Evolutionary conservation across 64 coral and sea anemone genomes (phyloP).

Genomic region (Trachythela sp.): DNA sequence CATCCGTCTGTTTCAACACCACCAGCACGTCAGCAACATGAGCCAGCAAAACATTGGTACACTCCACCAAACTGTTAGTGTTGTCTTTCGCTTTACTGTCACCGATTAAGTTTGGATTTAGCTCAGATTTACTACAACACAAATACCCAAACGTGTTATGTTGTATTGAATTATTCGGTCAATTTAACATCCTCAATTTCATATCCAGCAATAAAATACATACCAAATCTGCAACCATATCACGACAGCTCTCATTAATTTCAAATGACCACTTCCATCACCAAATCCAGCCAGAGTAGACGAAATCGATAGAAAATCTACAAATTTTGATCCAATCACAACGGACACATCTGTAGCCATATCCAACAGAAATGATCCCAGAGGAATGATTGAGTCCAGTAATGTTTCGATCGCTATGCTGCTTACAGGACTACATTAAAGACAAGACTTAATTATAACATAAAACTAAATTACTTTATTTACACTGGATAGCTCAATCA

Average conservation of each 20-base stretch:
- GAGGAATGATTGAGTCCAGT: constrained; percentile 54
- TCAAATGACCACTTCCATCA: constrained; percentile 72
- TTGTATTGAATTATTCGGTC: no score
- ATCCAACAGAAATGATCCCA: constrained; percentile 68
- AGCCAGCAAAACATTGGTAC: constrained; percentile 63
- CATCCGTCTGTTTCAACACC: constrained; percentile 74
- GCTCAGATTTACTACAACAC: constrained; percentile 54
- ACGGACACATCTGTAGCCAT: constrained; percentile 42
- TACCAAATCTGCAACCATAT: constrained; percentile 85
- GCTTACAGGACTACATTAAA: constrained; percentile 53
- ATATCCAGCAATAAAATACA: background rate
- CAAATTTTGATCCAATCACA: constrained; percentile 72
- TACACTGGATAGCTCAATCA: no score
- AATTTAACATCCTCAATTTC: no score
- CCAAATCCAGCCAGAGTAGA: constrained; percentile 73
- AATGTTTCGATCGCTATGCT: constrained; percentile 43
- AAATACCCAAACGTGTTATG: background rate
- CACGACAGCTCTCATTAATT: constrained; percentile 65
- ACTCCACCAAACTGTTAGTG: constrained; percentile 72
- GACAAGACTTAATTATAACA: no score
- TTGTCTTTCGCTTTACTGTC: constrained; percentile 64
- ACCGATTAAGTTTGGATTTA: constrained; percentile 50
- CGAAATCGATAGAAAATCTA: constrained; percentile 72
- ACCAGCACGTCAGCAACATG: constrained; percentile 79
- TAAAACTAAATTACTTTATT: no score